Base-by-base conservation (phyloP, 2,888 invertebrate genomes). In the Cataglyphis livida region DNA sequence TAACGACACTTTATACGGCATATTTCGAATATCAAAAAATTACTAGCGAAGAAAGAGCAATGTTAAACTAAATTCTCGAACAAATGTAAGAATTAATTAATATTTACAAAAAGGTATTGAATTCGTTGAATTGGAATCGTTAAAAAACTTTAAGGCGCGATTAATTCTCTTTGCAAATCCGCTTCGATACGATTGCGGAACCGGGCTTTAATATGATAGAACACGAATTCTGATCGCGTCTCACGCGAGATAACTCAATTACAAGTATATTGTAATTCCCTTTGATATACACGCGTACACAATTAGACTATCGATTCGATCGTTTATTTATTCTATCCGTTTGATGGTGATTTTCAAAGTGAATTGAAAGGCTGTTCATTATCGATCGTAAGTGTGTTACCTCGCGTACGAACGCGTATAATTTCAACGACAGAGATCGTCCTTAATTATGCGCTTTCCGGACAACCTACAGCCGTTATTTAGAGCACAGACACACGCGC, bases 261-360 rank as follows among this genome's bases (percentile, higher is more conserved):
- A 70, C 78, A 44, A 61, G 18, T 44, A 44, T 59, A 44, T 68
- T 32, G 44, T 68, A 61, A 79, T 79, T 79, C 78, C 25, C 59
- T 79, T 59, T 59, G 59, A 9, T 18, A 41, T 44, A 10, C 64
- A 21, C 21, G 44, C 70, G 21, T 18, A 61, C 25, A 21, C 44
- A 44, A 15, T 25, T 48, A 7, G 59, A 18, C 44, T 59, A 79
- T 79, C 61, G 78, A 79, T 79, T 41, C 32, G 18, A 48, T 35
- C 59, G 44, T 59, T 70, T 59, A 59, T 79, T 79, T 79, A 79
- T 48, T 79, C 35, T 25, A 44, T 61, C 68, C 68, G 32, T 78
- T 68, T 54, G 78, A 59, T 7, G 44, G 12, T 57, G 41, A 35
- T 68, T 68, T 57, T 61, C 59, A 59, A 25, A 44, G 59, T 21